Conservation (phyloP, 2,888 invertebrate genomes). For the Nesidiocoris tenuis region DNA sequence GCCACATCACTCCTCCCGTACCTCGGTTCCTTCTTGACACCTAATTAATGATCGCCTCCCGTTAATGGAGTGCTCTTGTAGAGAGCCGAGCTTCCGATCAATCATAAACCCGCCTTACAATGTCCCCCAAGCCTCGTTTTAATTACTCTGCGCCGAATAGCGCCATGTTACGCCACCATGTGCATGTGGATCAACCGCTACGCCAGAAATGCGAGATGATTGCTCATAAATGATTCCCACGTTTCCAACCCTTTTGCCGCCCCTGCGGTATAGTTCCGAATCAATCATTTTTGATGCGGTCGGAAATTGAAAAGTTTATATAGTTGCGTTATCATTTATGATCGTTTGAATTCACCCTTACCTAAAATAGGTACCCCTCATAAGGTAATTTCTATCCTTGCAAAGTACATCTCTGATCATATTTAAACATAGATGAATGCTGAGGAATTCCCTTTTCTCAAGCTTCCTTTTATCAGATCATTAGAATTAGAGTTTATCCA, state of each 20-base stretch:
- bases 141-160: constrained; percentile 11
- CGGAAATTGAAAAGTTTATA: too few species aligned
- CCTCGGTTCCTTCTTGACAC: constrained; percentile 36
- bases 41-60: constrained; percentile 37
- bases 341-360: too few species aligned
- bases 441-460: too few species aligned
- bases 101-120: constrained; percentile 36
- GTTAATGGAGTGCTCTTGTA: constrained; percentile 43
- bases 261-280: neutral
- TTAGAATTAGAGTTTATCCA: too few species aligned
- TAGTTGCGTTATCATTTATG: too few species aligned
- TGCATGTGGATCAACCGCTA: neutral
- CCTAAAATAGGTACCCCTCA: too few species aligned
- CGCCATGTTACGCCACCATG: neutral
- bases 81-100: constrained; percentile 23
- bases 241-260: constrained; percentile 21
- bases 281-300: too few species aligned
- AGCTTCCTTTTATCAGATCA: too few species aligned
- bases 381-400: too few species aligned
- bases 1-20: neutral
- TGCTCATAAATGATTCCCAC: constrained; percentile 43
- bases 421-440: too few species aligned
- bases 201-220: constrained; percentile 27
- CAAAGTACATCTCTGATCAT: too few species aligned
- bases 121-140: constrained; percentile 26